These are phyloP conservation scores for Cerastoderma edule DNA, from an alignment of 2,888 invertebrate species.

Conservation along the genomic window DNA sequence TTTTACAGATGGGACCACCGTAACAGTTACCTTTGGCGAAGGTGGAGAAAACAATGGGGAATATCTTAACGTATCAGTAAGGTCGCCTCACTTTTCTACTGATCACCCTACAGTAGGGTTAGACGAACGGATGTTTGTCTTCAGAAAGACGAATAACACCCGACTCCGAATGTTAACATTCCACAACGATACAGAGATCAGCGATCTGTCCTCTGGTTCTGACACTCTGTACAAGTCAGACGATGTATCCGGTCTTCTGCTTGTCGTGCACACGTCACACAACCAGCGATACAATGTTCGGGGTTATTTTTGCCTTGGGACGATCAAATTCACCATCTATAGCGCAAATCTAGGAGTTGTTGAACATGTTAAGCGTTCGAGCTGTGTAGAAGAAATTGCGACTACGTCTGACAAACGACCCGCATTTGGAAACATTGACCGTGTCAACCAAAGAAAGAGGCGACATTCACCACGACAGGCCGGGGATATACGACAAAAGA, in stretches of 20 bases:
- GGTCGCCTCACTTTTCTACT: too few species aligned
- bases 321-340: neutral
- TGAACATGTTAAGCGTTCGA: neutral
- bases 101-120: too few species aligned
- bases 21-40: neutral
- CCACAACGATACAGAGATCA: neutral
- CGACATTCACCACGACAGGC: neutral
- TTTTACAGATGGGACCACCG: too few species aligned
- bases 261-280: neutral
- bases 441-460: conserved; percentile 19
- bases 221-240: neutral
- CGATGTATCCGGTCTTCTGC: neutral
- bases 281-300: neutral
- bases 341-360: neutral
- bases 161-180: neutral
- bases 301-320: neutral
- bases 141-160: neutral
- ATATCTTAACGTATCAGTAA: too few species aligned
- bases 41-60: neutral
- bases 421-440: neutral
- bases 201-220: neutral
- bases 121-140: too few species aligned
- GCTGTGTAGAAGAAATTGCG: neutral
- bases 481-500: neutral
- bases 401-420: neutral